Base-by-base conservation (phyloP, 2,113 vertebrate species). In the Maccullochella peelii region DNA sequence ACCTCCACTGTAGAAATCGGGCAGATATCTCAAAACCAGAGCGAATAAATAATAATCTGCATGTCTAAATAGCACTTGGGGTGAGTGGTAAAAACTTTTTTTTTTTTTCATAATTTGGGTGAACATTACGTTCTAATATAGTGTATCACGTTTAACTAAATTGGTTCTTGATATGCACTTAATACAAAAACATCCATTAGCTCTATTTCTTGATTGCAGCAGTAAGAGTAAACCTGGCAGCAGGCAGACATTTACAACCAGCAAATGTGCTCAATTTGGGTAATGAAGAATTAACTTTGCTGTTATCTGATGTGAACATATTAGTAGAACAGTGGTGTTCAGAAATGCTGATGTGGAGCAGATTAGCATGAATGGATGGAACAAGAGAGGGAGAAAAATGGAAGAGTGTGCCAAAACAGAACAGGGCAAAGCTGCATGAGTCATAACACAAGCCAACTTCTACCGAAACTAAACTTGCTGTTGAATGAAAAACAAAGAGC, bases 381-480 rank as follows among this genome's bases (percentile, higher is more conserved):
- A 70, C 69, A 42, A 49, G 21, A 70, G 63, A 49, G 55, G 42
- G 66, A 71, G 47, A 44, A 57, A 55, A 73, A 82, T 84, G 61
- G 57, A 54, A 42, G 72, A 33, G 50, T 21, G 67, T 15, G 72
- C 49, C 63, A 65, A 73, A 84, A 68, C 75, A 84, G 18, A 88
- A 68, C 71, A 61, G 79, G 58, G 78, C 82, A 77, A 86, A 92
- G 73, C 90, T 73, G 86, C 85, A 89, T 93, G 91, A 93, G 86
- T 93, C 90, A 92, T 72, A 87, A 73, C 85, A 82, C 73, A 72
- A 80, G 78, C 38, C 12, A 16, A 82, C 67, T 82, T 86, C 68
- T 9, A 54, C 50, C 21, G 1, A 80, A 82, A 84, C 49, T 61
- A 65, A 80, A 86, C 73, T 86, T 81, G 74, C 59, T 83, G 69